phyloP scores from a whole-genome alignment of 1,140 invertebrate genomes.

The Trichonephila inaurata region DNA sequence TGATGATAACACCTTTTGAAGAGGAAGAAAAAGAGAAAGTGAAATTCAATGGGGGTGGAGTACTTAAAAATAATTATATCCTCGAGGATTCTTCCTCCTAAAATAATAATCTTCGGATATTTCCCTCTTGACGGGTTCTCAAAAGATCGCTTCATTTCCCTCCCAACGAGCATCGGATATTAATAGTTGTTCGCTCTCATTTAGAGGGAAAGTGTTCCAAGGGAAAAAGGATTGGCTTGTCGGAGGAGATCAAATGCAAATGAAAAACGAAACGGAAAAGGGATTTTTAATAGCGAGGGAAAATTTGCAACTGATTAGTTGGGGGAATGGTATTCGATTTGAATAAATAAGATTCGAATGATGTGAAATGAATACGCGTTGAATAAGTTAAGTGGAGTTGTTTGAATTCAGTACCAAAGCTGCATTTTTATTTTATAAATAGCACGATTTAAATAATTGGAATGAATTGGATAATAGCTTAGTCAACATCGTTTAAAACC shows the following conservation, averaged over 20 bases:
- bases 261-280: background rate
- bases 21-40: background rate
- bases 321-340: constrained; percentile 10
- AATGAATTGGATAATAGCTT: no score
- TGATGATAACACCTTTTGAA: constrained; percentile 63
- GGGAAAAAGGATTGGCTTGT: background rate
- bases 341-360: background rate
- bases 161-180: constrained; percentile 58
- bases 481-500: no score
- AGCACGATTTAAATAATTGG: no score
- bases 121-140: constrained; percentile 49
- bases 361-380: background rate
- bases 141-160: constrained; percentile 66
- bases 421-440: no score
- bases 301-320: constrained; percentile 10
- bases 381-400: no score
- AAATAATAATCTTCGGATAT: constrained; percentile 72
- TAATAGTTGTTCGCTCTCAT: constrained; percentile 37
- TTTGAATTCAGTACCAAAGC: no score
- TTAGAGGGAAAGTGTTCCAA: constrained; percentile 40
- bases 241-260: background rate
- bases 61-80: constrained; percentile 69
- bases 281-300: background rate
- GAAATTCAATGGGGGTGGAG: constrained; percentile 59
- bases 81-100: constrained; percentile 43